Percentiles rank a stretch among this genome's conserved stretches.
phyloP scores from a whole-genome alignment of 2,888 invertebrate species.

The Phragmatobia fuliginosa region DNA sequence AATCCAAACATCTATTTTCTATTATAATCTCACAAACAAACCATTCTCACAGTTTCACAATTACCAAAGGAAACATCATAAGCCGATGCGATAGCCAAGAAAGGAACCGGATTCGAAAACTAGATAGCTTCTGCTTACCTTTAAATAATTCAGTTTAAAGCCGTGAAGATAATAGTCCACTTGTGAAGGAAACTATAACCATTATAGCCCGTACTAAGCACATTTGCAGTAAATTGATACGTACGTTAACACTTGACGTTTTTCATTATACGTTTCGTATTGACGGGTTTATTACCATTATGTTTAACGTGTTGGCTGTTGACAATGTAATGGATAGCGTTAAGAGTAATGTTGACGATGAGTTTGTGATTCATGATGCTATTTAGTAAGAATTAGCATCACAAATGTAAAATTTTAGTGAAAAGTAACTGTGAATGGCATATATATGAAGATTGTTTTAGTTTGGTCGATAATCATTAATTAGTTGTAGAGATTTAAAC shows the following conservation, averaged over 20 bases:
- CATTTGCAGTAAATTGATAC: conserved; percentile 41
- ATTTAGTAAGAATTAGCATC: conserved; percentile 39
- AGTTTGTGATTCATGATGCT: conserved; percentile 32
- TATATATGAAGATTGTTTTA: background rate
- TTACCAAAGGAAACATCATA: conserved; percentile 43
- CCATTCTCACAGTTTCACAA: conserved; percentile 44
- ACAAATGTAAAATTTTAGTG: conserved; percentile 33
- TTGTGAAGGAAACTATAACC: conserved; percentile 58
- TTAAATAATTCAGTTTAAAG: conserved; percentile 54
- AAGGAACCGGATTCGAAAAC: conserved; percentile 54
- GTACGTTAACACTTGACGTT: conserved; percentile 26
- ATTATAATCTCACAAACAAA: conserved; percentile 38
- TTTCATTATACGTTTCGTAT: conserved; percentile 39
- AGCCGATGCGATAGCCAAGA: conserved; percentile 39
- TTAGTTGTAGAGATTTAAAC: background rate
- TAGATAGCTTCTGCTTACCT: conserved; percentile 51
- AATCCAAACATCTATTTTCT: conserved; percentile 41
- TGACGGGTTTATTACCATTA: conserved; percentile 27
- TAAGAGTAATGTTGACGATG: conserved; percentile 24
- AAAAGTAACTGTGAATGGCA: conserved; percentile 32
- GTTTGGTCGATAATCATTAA: background rate
- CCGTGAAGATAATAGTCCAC: conserved; percentile 51
- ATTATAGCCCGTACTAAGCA: conserved; percentile 52
- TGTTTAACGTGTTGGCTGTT: conserved; percentile 13
- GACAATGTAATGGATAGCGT: conserved; percentile 29